A percentile compares a stretch with the other conserved stretches of the same genome.
These are phyloP conservation scores for Neocrepidodera transversa DNA, from an alignment of 2,888 invertebrate genomes.

Conservation along the genomic window DNA sequence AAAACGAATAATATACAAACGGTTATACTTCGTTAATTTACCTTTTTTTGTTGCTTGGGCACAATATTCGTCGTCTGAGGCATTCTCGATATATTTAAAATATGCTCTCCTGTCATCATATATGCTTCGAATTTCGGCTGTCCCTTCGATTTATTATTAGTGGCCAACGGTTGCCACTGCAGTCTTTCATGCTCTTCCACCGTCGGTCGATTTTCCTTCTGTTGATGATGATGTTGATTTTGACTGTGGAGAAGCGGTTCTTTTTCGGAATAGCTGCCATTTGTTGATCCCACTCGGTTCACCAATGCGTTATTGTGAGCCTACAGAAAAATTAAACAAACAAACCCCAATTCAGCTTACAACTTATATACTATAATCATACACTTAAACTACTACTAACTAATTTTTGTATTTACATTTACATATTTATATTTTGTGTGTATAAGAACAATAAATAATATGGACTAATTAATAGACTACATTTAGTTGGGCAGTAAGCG, in stretches of 20 bases:
- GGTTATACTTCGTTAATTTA: no score
- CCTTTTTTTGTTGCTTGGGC: conserved; percentile 67
- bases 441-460: no score
- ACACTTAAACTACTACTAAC: no score
- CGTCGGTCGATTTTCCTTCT: conserved; percentile 49
- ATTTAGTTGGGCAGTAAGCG: no score
- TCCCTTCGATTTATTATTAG: conserved; percentile 50
- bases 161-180: conserved; percentile 64
- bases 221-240: conserved; percentile 38
- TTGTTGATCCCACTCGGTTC: conserved; percentile 51
- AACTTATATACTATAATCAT: no score
- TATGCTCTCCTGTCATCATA: conserved; percentile 98
- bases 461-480: no score
- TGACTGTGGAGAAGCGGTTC: conserved; percentile 39
- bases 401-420: no score
- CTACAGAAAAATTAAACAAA: no score
- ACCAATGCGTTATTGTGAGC: conserved; percentile 47
- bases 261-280: conserved; percentile 63
- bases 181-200: conserved; percentile 62
- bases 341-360: no score
- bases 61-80: conserved; percentile 71
- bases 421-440: no score
- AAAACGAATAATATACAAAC: no score
- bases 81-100: conserved; percentile 88
- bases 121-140: conserved; percentile 84